Conservation (phyloP, 2,888 invertebrate genomes). For the Anaspis maculata region DNA sequence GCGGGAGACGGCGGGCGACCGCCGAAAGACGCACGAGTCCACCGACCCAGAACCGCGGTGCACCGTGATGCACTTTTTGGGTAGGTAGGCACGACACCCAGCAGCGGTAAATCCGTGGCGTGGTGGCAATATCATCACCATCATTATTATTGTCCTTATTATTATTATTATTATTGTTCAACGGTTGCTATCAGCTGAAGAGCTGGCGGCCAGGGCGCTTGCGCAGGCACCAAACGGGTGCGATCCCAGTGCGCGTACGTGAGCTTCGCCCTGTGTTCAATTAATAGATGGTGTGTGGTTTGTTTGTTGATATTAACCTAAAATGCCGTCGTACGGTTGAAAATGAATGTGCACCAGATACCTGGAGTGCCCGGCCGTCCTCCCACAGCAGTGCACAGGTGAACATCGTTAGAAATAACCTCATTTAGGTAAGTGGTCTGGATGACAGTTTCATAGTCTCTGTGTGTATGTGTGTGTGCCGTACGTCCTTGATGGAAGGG, state of each 20-base stretch:
- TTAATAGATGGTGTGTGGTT: slow-evolving; percentile 32
- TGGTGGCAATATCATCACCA: too few relatives aligned
- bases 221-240: slow-evolving; percentile 3
- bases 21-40: too few relatives aligned
- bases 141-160: too few relatives aligned
- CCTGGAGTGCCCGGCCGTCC: not conserved
- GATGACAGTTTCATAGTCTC: slow-evolving; percentile 30
- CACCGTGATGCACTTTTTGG: too few relatives aligned
- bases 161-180: too few relatives aligned
- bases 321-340: slow-evolving; percentile 28
- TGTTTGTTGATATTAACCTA: slow-evolving; percentile 40
- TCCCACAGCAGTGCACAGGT: not conserved
- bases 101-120: too few relatives aligned
- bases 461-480: too few relatives aligned
- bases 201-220: slow-evolving; percentile 3
- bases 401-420: slow-evolving; percentile 26
- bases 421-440: slow-evolving; percentile 31
- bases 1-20: too few relatives aligned
- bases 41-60: too few relatives aligned
- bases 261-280: slow-evolving; percentile 33
- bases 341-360: slow-evolving; percentile 17
- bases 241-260: slow-evolving; percentile 35
- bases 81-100: too few relatives aligned
- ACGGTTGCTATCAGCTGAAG: slow-evolving; percentile 24
- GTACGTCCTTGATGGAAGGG: slow-evolving; percentile 32